Evolutionary conservation across 2,888 invertebrate genomes (phyloP).

Genomic region (Rosalia funebris): DNA sequence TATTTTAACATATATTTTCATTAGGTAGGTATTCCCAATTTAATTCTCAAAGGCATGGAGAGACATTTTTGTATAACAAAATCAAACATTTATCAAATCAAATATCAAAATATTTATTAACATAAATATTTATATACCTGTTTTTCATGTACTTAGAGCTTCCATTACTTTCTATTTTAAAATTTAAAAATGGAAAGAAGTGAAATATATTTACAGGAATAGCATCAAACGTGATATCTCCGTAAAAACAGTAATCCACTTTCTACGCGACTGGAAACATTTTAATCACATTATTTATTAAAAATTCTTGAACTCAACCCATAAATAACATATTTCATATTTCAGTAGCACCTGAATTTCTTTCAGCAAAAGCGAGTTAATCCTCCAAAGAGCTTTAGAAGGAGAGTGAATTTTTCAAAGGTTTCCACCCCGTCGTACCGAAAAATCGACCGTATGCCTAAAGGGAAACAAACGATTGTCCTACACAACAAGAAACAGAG

Average conservation of each 20-base stretch:
- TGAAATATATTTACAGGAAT: background rate
- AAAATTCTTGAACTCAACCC: slow-evolving; percentile 2
- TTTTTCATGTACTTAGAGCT: too few relatives aligned
- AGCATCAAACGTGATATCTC: background rate
- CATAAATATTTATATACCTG: too few relatives aligned
- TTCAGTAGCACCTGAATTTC: slow-evolving; percentile 40
- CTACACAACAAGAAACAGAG: slow-evolving; percentile 15
- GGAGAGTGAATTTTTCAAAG: slow-evolving; percentile 23
- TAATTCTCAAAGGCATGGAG: too few relatives aligned
- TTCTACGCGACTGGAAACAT: background rate
- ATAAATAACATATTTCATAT: slow-evolving; percentile 35
- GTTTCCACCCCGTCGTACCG: slow-evolving; percentile 3
- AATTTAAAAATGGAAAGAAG: too few relatives aligned
- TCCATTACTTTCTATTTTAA: too few relatives aligned
- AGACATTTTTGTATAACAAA: too few relatives aligned
- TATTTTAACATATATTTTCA: too few relatives aligned
- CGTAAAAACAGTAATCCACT: background rate
- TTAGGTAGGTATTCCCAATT: too few relatives aligned
- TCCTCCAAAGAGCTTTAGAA: slow-evolving; percentile 41
- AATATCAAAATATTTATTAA: too few relatives aligned
- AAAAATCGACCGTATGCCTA: slow-evolving; percentile 15
- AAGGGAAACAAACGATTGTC: slow-evolving; percentile 22
- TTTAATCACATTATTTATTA: slow-evolving; percentile 25
- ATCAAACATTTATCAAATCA: too few relatives aligned
- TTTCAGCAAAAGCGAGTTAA: slow-evolving; percentile 36